Base-by-base conservation (phyloP, 2,797 vertebrate genomes). In the Nannoperca australis region DNA sequence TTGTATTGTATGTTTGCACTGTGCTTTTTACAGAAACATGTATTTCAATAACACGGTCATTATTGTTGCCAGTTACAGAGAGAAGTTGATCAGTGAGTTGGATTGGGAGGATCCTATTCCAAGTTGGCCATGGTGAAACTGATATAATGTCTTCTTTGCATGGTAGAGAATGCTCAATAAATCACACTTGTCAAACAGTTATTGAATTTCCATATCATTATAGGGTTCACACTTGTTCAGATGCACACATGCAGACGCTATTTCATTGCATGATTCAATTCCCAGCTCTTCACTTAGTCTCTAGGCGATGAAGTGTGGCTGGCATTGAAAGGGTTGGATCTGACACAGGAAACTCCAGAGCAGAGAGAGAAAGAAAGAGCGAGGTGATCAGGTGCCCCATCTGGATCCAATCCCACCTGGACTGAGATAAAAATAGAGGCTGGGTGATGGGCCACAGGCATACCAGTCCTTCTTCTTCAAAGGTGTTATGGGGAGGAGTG, bases 371-470 rank as follows among this genome's bases (percentile, higher is more conserved):
- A 32, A 32, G 76, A 38, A 51, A 36, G 45, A 56, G 38, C 63
- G 62, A 32, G 65, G 58, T 45, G 84, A 91, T 91, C 81, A 90
- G 86, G 86, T 91, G 86, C 68, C 87, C 76, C 91, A 94, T 94
- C 94, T 95, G 94, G 90, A 90, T 88, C 88, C 79, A 93, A 90
- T 94, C 81, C 89, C 88, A 94, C 87, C 88, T 92, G 86, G 86
- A 73, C 70, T 71, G 54, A 71, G 91, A 92, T 90, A 90, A 92
- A 94, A 93, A 94, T 89, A 93, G 90, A 73, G 64, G 53, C 79
- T 70, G 58, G n/a, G 61, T 85, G 79, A 88, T 82, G 85, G 80
- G 81, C 87, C 73, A 47, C 82, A 62, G 79, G 61, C 72, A 66
- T 69, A 77, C 54, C 82, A 88, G 76, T 64, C 56, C 61, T 64